Evolutionary conservation across 2,797 vertebrate species (phyloP).

Genomic region (Vultur gryphus): DNA sequence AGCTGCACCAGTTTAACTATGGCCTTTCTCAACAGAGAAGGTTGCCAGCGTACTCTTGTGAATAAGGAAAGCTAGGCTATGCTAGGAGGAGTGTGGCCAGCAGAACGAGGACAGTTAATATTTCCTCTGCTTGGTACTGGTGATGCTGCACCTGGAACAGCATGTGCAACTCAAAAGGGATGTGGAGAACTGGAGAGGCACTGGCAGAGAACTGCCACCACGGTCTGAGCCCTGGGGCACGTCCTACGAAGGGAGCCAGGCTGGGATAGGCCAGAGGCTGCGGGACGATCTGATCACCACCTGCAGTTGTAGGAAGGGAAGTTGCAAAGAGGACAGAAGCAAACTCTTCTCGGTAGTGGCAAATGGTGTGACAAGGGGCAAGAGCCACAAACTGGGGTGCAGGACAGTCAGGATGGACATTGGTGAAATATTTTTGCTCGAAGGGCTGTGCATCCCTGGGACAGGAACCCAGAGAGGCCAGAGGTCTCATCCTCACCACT

Average conservation of each 20-base stretch:
- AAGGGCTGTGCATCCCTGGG: not conserved
- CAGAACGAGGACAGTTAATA: not conserved
- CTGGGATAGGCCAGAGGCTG: not conserved
- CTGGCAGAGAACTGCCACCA: not conserved
- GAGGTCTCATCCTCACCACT: not conserved
- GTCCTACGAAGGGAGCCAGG: not conserved
- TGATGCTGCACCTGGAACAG: not conserved
- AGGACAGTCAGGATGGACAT: not conserved
- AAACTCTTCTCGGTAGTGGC: not conserved
- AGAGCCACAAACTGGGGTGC: not conserved
- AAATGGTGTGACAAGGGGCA: not conserved
- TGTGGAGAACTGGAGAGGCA: not conserved
- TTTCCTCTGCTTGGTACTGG: not conserved
- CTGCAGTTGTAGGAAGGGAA: not conserved
- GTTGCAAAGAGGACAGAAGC: not conserved
- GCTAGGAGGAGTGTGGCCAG: not conserved
- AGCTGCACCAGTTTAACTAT: not conserved
- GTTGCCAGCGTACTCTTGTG: not conserved
- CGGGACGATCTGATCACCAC: not conserved
- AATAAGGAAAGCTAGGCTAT: not conserved
- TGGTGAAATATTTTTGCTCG: not conserved
- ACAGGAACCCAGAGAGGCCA: not conserved
- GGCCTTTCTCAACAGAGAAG: not conserved
- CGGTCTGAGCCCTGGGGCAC: not conserved
- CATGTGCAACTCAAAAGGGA: not conserved